Conservation (phyloP, 2,888 invertebrate species). For the Frankliniella intonsa region DNA sequence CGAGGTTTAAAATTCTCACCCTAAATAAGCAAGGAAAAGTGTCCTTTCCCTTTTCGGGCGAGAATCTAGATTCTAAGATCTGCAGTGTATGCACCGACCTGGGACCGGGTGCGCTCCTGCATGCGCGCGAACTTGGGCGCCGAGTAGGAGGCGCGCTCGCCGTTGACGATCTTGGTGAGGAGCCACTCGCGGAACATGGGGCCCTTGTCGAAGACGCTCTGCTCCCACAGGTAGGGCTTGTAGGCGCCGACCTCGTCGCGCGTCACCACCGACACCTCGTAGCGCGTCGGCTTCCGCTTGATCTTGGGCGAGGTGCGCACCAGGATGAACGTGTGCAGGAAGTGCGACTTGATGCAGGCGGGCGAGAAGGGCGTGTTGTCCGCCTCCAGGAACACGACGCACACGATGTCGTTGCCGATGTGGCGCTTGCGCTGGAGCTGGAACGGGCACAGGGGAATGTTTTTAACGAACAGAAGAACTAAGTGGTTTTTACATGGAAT, state of each 20-base stretch:
- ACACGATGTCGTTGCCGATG: conserved; percentile 92
- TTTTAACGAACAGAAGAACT: no score
- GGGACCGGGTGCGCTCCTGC: conserved; percentile 78
- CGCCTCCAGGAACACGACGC: conserved; percentile 89
- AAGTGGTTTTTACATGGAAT: no score
- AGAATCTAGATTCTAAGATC: no score
- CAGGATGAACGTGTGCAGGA: conserved; percentile 88
- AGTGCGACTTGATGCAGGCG: conserved; percentile 91
- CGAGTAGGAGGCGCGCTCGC: conserved; percentile 87
- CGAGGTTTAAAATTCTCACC: no score
- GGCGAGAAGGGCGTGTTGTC: conserved; percentile 90
- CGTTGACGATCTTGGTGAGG: conserved; percentile 88
- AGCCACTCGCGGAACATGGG: conserved; percentile 94
- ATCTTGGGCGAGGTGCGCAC: conserved; percentile 84
- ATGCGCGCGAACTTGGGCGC: conserved; percentile 92
- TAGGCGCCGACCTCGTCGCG: conserved; percentile 93
- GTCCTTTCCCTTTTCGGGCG: no score
- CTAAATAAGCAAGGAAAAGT: no score
- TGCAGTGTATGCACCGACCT: neutral
- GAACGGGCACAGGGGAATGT: conserved; percentile 32
- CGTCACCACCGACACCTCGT: conserved; percentile 89
- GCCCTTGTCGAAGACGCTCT: conserved; percentile 89
- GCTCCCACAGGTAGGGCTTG: conserved; percentile 93
- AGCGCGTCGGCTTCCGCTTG: conserved; percentile 78
- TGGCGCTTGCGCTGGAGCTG: conserved; percentile 83